These are phyloP conservation scores for Gymnoscopelus microlampas DNA, from an alignment of 2,797 vertebrate genomes.

Conservation along the genomic window DNA sequence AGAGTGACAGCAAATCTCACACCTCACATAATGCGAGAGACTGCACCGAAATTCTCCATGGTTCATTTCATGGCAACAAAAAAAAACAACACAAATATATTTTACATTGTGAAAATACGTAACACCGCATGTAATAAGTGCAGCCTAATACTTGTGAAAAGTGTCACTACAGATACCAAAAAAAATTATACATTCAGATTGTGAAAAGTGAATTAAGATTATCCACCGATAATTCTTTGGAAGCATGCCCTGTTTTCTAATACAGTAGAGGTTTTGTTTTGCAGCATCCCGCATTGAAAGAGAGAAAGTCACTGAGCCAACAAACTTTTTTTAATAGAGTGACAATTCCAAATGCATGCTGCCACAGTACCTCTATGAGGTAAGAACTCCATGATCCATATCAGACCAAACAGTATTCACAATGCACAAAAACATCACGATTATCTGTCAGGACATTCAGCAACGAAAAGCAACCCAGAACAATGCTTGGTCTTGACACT, in stretches of 20 bases:
- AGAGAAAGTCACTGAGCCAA: slow-evolving; percentile 6
- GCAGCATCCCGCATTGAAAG: slow-evolving; percentile 8
- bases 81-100: neutral
- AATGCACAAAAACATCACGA: neutral
- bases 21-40: neutral
- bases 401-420: neutral
- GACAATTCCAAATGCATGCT: neutral
- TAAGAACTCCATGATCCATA: neutral
- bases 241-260: neutral
- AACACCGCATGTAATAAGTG: neutral
- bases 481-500: neutral
- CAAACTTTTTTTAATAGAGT: slow-evolving; percentile 48
- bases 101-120: neutral
- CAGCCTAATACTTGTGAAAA: neutral
- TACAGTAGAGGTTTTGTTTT: slow-evolving; percentile 26
- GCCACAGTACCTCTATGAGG: neutral
- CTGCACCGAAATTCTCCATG: neutral
- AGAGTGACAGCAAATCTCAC: slow-evolving; percentile 18
- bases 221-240: neutral
- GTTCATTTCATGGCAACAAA: neutral
- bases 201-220: no score
- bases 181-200: neutral
- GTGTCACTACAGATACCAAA: neutral
- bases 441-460: neutral
- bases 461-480: neutral